These are phyloP conservation scores for Lepidochitona cinerea DNA, from an alignment of 2,888 invertebrate genomes.

Conservation along the genomic window DNA sequence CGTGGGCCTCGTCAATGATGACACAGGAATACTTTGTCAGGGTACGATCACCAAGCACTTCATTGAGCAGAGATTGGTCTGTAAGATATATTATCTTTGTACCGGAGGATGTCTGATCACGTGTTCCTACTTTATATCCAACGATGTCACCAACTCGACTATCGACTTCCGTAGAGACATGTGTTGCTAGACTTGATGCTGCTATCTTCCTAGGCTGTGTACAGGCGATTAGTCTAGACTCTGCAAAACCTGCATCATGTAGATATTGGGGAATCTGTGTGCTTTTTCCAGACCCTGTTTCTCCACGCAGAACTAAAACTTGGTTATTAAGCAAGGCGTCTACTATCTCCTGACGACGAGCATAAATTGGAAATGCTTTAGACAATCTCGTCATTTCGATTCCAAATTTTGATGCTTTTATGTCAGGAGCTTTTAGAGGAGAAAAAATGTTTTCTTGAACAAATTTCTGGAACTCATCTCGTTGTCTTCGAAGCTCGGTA, in stretches of 20 bases:
- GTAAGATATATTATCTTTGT: conserved; percentile 67
- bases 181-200: conserved; percentile 65
- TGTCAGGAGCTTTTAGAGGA: neutral
- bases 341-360: conserved; percentile 50
- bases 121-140: conserved; percentile 63
- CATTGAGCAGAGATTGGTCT: conserved; percentile 67
- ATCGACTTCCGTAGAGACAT: conserved; percentile 64
- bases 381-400: conserved; percentile 48
- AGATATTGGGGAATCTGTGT: conserved; percentile 70
- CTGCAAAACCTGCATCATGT: conserved; percentile 49
- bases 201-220: conserved; percentile 71
- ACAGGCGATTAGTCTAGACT: conserved; percentile 58
- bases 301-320: conserved; percentile 64
- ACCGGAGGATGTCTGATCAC: conserved; percentile 31
- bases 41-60: conserved; percentile 53
- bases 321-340: conserved; percentile 47
- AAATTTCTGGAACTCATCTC: conserved; percentile 38
- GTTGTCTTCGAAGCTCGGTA: conserved; percentile 43
- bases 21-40: conserved; percentile 51
- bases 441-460: conserved; percentile 17
- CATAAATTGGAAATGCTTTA: conserved; percentile 61
- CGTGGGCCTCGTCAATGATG: conserved; percentile 71
- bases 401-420: conserved; percentile 26
- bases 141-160: conserved; percentile 54
- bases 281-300: conserved; percentile 71